Percentiles rank a stretch among this genome's conserved stretches.
phyloP scores from a whole-genome alignment of 2,888 invertebrate genomes.

The Drosophila cognata region DNA sequence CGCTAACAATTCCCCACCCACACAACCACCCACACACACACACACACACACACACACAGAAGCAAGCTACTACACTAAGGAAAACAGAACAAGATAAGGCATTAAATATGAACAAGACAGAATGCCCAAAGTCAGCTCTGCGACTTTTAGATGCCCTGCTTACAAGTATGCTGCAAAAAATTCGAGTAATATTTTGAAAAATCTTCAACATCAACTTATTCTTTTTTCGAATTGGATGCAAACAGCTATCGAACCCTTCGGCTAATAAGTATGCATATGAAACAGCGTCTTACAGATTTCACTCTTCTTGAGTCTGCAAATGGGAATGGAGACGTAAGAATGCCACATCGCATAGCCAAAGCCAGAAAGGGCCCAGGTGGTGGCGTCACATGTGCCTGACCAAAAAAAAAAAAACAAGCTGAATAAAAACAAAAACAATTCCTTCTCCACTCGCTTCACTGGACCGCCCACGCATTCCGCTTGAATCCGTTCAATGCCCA shows the following conservation, averaged over 20 bases:
- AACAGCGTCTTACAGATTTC: constrained; percentile 22
- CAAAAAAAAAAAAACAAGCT: constrained; percentile 4
- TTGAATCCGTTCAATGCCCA: constrained; percentile 5
- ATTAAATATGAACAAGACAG: constrained; percentile 41
- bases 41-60: background rate
- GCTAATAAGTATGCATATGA: constrained; percentile 21
- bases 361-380: constrained; percentile 14
- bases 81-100: constrained; percentile 38
- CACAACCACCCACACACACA: background rate
- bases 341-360: constrained; percentile 33
- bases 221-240: background rate
- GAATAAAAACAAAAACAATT: background rate
- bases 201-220: background rate
- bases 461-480: background rate
- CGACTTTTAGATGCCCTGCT: constrained; percentile 18
- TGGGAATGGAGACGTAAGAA: constrained; percentile 43
- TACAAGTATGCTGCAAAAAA: background rate
- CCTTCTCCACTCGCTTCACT: background rate
- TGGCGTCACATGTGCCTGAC: constrained; percentile 24
- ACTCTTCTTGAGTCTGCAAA: constrained; percentile 41
- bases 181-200: background rate
- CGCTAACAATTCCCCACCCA: constrained; percentile 16
- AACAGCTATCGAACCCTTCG: background rate
- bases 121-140: background rate
- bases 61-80: constrained; percentile 3